Base-by-base conservation (phyloP, 1,140 invertebrate genomes). In the Orchesella cincta region DNA sequence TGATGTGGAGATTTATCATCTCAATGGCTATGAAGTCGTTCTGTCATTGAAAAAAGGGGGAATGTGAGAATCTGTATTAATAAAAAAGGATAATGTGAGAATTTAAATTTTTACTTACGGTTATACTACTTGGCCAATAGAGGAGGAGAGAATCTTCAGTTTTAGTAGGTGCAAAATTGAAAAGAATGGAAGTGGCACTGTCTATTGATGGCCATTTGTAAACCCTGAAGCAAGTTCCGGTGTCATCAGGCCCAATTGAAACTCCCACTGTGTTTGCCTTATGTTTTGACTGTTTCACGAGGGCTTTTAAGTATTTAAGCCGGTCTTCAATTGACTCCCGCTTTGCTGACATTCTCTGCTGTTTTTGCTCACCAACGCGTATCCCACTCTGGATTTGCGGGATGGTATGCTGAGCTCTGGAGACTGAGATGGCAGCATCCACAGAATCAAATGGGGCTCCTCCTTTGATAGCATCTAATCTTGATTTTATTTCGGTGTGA, bases 21-120 rank as follows among this genome's bases (percentile, higher is more conserved):
- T 95, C 93, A 31, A 97, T 83, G 0, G 91, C 89, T 28, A 96
- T 88, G 79, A 92, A 95, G 80, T 96, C 93, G 78, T 86, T n/a
- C n/a, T n/a, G n/a, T n/a, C n/a, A n/a, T n/a, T n/a, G n/a, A n/a
- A n/a, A n/a, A n/a, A n/a, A 84, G 82, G 86, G 76, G 20, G 2
- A 62, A 39, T n/a, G 12, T 36, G 72, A 23, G 0, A 88, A 85
- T 83, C 84, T 64, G 26, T 80, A 81, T 74, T 75, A 18, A 2
- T 75, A 46, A 76, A 67, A 34, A 20, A 16, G n/a, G n/a, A 52
- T 83, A 84, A 81, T 86, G 89, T n/a, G n/a, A n/a, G n/a, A n/a
- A n/a, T n/a, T n/a, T n/a, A n/a, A n/a, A n/a, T n/a, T n/a, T n/a
- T n/a, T n/a, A n/a, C n/a, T n/a, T n/a, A n/a, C 88, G 16, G 86